Conservation (phyloP, 2,113 vertebrate genomes). For the Prochilodus magdalenae region DNA sequence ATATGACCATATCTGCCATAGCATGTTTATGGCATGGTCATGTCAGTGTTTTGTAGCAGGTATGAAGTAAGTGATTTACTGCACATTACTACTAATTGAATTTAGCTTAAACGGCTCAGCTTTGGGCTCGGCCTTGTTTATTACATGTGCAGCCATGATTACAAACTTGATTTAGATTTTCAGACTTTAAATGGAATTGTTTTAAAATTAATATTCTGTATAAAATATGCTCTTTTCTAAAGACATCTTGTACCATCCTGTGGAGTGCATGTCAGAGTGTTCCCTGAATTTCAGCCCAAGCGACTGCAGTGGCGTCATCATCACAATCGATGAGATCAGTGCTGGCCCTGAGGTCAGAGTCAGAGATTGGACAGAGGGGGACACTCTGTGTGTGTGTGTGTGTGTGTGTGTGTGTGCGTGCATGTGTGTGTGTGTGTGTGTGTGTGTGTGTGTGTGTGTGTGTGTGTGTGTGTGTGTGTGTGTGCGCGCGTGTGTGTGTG, state of each 20-base stretch:
- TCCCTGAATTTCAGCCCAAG: constrained; percentile 11
- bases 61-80: background rate
- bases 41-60: too few relatives aligned
- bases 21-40: too few relatives aligned
- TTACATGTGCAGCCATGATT: background rate
- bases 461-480: background rate
- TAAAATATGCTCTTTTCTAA: background rate
- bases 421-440: too few relatives aligned
- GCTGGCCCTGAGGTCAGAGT: constrained; percentile 26
- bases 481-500: constrained; percentile 22
- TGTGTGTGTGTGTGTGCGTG: too few relatives aligned
- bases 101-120: background rate
- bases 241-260: background rate
- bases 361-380: constrained; percentile 27
- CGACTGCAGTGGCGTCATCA: constrained; percentile 26
- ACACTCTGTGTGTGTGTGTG: background rate
- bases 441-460: constrained; percentile 16
- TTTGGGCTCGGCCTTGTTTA: background rate
- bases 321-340: constrained; percentile 33
- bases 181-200: too few relatives aligned
- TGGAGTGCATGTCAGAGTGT: background rate
- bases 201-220: background rate
- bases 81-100: background rate
- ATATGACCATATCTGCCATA: too few relatives aligned
- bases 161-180: background rate